These are phyloP conservation scores for Riparia riparia DNA, from an alignment of 2,113 vertebrate species.

Conservation along the genomic window DNA sequence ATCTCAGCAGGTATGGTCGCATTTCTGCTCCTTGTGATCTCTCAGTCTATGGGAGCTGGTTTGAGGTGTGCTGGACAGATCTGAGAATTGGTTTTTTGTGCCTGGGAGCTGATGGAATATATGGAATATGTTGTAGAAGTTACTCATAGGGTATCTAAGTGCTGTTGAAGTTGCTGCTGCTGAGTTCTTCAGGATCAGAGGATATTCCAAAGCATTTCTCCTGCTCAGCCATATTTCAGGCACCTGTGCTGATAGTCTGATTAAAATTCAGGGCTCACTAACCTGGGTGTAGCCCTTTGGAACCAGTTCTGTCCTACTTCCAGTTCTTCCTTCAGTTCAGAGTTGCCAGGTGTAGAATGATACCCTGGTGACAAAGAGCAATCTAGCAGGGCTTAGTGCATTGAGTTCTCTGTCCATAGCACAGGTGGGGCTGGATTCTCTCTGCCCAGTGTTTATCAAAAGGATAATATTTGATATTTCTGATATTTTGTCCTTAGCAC, in stretches of 20 bases:
- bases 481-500: no score
- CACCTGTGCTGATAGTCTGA: background rate
- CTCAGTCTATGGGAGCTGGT: background rate
- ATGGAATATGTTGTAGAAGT: background rate
- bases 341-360: background rate
- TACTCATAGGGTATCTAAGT: accelerated
- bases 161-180: background rate
- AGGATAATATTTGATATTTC: no score
- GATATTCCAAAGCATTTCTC: background rate
- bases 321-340: background rate
- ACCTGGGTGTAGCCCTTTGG: background rate
- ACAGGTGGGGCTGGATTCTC: background rate
- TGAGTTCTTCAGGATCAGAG: background rate
- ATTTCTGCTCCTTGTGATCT: background rate
- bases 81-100: background rate
- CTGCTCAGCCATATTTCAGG: background rate
- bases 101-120: background rate
- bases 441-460: background rate
- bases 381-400: background rate
- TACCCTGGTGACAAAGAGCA: background rate
- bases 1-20: background rate
- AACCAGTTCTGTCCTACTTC: background rate
- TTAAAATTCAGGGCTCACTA: background rate
- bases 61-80: background rate
- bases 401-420: background rate